These are phyloP conservation scores for Centroberyx gerrardi DNA, from an alignment of 2,797 vertebrate species.

Conservation along the genomic window DNA sequence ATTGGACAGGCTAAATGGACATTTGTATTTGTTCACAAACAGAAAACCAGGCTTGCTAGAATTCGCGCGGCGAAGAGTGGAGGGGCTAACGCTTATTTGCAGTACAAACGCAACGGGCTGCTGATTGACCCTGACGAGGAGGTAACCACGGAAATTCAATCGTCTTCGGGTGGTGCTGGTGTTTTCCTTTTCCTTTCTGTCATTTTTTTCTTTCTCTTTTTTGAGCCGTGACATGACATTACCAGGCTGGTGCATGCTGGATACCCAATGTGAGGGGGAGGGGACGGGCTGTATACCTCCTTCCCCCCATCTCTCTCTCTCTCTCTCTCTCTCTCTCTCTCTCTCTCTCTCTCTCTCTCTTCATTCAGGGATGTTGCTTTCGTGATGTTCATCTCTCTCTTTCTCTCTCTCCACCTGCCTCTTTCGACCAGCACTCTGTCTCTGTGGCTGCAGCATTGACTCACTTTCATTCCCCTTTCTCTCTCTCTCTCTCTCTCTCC, in stretches of 20 bases:
- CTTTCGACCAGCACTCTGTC: not conserved
- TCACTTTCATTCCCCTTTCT: not conserved
- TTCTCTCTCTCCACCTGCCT: not conserved
- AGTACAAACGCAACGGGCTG: slow-evolving; percentile 91
- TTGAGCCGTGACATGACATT: slow-evolving; percentile 37
- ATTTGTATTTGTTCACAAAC: slow-evolving; percentile 80
- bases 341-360: slow-evolving; percentile 1
- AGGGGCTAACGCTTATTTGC: slow-evolving; percentile 92
- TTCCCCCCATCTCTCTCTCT: slow-evolving; percentile 16
- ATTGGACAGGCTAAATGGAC: slow-evolving; percentile 58
- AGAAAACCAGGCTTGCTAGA: slow-evolving; percentile 94
- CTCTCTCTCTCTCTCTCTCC: not conserved
- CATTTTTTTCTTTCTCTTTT: slow-evolving; percentile 19
- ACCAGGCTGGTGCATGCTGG: slow-evolving; percentile 75
- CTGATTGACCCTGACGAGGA: slow-evolving; percentile 86
- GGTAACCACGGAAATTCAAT: slow-evolving; percentile 71
- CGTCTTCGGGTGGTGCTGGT: slow-evolving; percentile 36
- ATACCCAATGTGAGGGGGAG: slow-evolving; percentile 16
- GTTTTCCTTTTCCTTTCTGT: slow-evolving; percentile 23
- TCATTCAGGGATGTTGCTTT: not conserved
- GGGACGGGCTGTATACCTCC: slow-evolving; percentile 9
- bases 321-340: not conserved
- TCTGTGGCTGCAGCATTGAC: slow-evolving; percentile 7
- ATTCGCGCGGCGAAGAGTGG: slow-evolving; percentile 90
- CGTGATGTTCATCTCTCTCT: not conserved